Evolutionary conservation across 2,113 vertebrate genomes (phyloP), one percentile per base, ranked within the genome.

Genomic region (Fulmarus glacialis): DNA sequence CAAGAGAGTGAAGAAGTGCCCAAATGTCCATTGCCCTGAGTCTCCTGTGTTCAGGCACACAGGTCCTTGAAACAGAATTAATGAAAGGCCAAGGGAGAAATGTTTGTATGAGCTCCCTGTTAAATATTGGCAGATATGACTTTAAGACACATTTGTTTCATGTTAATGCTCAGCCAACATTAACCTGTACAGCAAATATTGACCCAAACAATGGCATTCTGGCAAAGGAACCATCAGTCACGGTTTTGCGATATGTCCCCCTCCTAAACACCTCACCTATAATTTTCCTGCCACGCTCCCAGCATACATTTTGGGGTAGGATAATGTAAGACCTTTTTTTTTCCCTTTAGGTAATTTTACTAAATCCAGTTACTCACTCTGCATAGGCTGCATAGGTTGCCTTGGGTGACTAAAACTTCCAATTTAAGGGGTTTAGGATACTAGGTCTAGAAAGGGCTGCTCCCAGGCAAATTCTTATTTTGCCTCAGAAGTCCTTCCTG

Each of bases 101-200:
- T 6, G 12, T 70, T 62, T 79, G 13, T 56, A 58, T 38, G 47
- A 79, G 18, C 12, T 94, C 30, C 52, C 60, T 87, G 89, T 94
- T 94, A 96, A 92, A 91, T 93, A 97, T 93, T 91, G 66, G 60
- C 48, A 85, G 81, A 64, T 72, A 91, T 4, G 64, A 50, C 40
- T 52, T 21, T 8, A 12, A 89, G 27, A 87, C 32, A 52, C 19
- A 30, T 95, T 87, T 75, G 34, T 92, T 87, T 91, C 77, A 70
- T 24, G 91, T 96, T 93, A 93, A 87, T 85, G 38, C 81, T 96
- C 84, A 90, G 73, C 48, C 66, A 89, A 7, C 48, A 60, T 89
- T 94, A 85, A 94, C 83, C 72, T 80, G 27, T 62, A 67, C 48
- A 63, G 73, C 68, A 94, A 96, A 97, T 96, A 96, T 64, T 94